Evolutionary conservation across 2,888 invertebrate species (phyloP), one percentile per base, ranked within the genome.

Genomic region (Eutolmus rufibarbis): DNA sequence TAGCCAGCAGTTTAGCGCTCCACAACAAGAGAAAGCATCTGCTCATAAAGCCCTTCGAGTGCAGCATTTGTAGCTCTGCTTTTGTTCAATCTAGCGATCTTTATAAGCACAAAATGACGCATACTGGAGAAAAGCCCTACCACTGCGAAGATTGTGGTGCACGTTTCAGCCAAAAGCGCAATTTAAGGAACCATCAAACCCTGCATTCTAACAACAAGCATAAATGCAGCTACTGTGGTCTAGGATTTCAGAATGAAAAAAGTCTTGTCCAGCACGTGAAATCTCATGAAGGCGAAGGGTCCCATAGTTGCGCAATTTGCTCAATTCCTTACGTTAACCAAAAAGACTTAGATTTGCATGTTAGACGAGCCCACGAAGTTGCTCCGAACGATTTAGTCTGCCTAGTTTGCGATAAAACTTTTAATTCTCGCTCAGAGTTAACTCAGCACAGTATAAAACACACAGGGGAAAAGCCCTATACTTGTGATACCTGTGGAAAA

Each of bases 401-500:
- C 51, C n/a, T 1, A 51, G 51, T 51, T 16, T 51, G 51, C 2
- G 5, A 51, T 16, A n/a, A 19, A n/a, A 51, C 19, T 5, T 51
- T 51, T 7, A n/a, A 51, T 7, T 28, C 28, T 0, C 74, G 16
- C 28, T 28, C 28, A 31, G 31, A 74, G 16, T 16, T 85, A 37
- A 4, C 8, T 2, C 31, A 74, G 43, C 88, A 88, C 34, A 37
- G 14, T 37, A 40, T 51, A 12, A 78, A 76, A 5, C 87, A 87
- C 14, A 57, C 46, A 8, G 87, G 87, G 37, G 82, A 88, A 23
- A 46, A 81, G 12, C 86, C 77, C 4, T 89, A 78, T 51, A 57
- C 66, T 1, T 89, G 89, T 40, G 28, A 76, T 5, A 40, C 81
- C 3, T 89, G 89, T 37, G 56, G 84, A 16, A 89, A 88, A 86